Evolutionary conservation across 2,888 invertebrate species (phyloP).

Genomic region (Entomobrya multifasciata): DNA sequence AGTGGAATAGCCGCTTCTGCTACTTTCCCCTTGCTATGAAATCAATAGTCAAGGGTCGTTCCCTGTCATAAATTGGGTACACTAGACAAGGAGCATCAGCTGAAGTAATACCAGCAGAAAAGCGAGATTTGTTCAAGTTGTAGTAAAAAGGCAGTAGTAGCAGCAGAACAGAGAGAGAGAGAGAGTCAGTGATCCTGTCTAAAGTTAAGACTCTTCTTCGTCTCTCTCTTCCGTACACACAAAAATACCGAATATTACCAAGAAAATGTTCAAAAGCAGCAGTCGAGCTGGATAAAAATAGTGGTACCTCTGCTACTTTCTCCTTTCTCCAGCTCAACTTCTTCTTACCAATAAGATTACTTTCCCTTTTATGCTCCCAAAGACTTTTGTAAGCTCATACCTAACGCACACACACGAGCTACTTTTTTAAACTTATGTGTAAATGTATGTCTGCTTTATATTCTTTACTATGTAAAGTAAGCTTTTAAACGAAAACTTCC

Average conservation of each 20-base stretch:
- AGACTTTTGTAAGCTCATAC: neutral
- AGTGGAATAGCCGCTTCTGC: neutral
- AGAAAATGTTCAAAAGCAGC: neutral
- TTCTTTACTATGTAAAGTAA: constrained; percentile 33
- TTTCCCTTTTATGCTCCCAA: constrained; percentile 45
- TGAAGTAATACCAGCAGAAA: constrained; percentile 49
- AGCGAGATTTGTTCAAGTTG: constrained; percentile 46
- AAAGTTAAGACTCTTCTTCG: constrained; percentile 23
- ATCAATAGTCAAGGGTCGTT: constrained; percentile 71
- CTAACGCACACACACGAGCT: neutral
- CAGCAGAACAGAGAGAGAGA: neutral
- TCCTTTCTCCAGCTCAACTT: constrained; percentile 18
- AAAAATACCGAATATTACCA: neutral
- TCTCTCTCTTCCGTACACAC: neutral
- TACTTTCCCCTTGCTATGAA: constrained; percentile 33
- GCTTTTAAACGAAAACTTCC: neutral
- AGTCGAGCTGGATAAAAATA: neutral
- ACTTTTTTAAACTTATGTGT: no score
- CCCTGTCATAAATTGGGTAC: constrained; percentile 70
- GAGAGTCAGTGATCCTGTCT: constrained; percentile 37
- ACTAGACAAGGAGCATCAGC: constrained; percentile 66
- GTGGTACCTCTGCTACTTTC: neutral
- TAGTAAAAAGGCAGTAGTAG: neutral
- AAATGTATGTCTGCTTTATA: no score
- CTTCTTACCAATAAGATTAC: constrained; percentile 65